These are phyloP conservation scores for Macheiramphus alcinus DNA, from an alignment of 2,113 vertebrate genomes.

Conservation along the genomic window DNA sequence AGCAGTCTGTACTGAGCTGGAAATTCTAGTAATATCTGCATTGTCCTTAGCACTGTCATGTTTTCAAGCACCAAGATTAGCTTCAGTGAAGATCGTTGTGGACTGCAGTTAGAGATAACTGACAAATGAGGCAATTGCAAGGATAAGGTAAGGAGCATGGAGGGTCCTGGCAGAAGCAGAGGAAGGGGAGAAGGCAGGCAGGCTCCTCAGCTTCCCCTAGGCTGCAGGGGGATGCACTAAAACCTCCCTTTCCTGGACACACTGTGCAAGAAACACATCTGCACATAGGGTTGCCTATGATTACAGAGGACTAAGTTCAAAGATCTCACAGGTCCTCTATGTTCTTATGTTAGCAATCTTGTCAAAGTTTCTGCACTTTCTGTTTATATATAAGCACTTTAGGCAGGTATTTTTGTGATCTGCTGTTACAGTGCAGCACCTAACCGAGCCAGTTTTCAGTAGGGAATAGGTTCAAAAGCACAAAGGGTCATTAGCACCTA, in stretches of 20 bases:
- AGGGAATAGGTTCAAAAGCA: not conserved
- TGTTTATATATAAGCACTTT: not conserved
- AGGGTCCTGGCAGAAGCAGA: not conserved
- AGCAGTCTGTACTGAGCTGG: not conserved
- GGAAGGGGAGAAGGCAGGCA: not conserved
- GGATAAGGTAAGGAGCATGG: not conserved
- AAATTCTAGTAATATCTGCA: not conserved
- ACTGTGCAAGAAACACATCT: not conserved
- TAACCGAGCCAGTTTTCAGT: not conserved
- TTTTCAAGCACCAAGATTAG: not conserved
- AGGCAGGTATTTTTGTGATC: not conserved
- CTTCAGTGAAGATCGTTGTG: not conserved
- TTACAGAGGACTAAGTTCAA: not conserved
- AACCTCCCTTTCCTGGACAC: not conserved
- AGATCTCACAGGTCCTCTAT: not conserved
- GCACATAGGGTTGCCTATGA: not conserved
- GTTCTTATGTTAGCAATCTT: not conserved
- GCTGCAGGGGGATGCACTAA: not conserved
- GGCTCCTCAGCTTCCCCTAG: not conserved
- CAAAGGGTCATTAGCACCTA: not conserved
- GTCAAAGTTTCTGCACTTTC: not conserved
- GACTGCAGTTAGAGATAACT: not conserved
- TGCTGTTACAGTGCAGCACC: not conserved
- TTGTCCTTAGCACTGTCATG: not conserved
- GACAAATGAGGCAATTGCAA: not conserved